Percentiles rank a stretch among this genome's conserved stretches.
These are phyloP conservation scores for Acanthis flammea DNA, from an alignment of 2,797 vertebrate species.

Conservation along the genomic window DNA sequence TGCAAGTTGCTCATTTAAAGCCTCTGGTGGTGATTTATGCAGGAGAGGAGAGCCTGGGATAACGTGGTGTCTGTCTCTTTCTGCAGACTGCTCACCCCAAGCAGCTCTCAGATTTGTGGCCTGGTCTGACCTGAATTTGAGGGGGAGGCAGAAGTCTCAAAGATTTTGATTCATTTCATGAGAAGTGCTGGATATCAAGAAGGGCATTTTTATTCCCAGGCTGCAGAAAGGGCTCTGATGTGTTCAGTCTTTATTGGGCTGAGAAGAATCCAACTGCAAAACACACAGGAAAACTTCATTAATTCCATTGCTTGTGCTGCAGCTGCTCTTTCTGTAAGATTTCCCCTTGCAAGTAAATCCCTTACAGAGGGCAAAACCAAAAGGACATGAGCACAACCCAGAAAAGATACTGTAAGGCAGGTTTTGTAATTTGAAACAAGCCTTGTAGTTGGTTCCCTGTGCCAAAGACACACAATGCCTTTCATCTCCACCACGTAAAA, in stretches of 20 bases:
- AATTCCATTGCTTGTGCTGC: background rate
- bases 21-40: background rate
- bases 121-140: background rate
- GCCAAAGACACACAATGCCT: background rate
- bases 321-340: background rate
- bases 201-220: background rate
- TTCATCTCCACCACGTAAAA: background rate
- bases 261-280: background rate
- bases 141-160: background rate
- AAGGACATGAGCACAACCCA: background rate
- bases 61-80: fast-evolving
- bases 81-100: background rate
- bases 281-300: background rate
- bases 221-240: background rate
- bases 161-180: background rate
- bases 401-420: background rate
- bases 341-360: background rate
- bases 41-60: background rate
- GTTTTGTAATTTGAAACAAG: background rate
- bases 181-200: background rate
- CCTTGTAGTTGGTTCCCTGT: background rate
- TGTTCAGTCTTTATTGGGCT: background rate
- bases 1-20: background rate
- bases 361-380: background rate
- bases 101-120: background rate